Base-by-base conservation (phyloP, 2,113 vertebrate genomes). In the Muntiacus muntjak region DNA sequence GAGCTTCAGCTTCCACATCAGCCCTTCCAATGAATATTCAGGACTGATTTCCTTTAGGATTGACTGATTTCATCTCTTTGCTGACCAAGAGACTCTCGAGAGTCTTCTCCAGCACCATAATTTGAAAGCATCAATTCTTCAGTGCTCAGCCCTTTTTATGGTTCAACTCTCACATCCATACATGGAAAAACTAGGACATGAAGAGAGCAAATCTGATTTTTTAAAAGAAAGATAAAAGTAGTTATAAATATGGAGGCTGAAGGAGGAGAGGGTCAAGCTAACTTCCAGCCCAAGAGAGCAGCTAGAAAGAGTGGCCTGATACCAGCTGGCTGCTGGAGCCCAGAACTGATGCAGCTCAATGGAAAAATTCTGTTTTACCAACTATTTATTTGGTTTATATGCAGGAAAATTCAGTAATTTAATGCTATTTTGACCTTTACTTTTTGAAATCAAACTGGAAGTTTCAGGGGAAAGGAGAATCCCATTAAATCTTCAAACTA, bases 401-500 rank as follows among this genome's bases (percentile, higher is more conserved):
- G 55, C 91, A 40, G 78, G 79, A 82, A 86, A 94, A 76, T 45
- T 92, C 67, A 91, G 82, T 88, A 96, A 95, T 91, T 40, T 97
- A 81, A 93, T 95, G 92, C 78, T 82, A 91, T 87, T 91, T 94
- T 97, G 98, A 95, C 96, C 96, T 98, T 98, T 97, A 88, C 91
- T 94, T 97, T 97, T 93, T 91, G 23, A 96, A 97, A 98, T 95
- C 76, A 97, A 97, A 98, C 74, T 83, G 58, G n/a, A 94, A 60
- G 58, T 97, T 96, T 94, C 83, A 52, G 30, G 33, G 91, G 71
- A 84, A 96, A 95, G 64, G 54, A 88, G 92, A 98, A 94, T 96
- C 45, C 91, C 71, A 89, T 78, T 94, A 97, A 96, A 97, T 82
- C 95, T 96, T 91, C 87, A 93, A 87, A 96, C 93, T 78, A 96